Percentiles rank a stretch among this genome's conserved stretches.
These are phyloP conservation scores for Abscondita cerata DNA, from an alignment of 2,888 invertebrate species.

Conservation along the genomic window DNA sequence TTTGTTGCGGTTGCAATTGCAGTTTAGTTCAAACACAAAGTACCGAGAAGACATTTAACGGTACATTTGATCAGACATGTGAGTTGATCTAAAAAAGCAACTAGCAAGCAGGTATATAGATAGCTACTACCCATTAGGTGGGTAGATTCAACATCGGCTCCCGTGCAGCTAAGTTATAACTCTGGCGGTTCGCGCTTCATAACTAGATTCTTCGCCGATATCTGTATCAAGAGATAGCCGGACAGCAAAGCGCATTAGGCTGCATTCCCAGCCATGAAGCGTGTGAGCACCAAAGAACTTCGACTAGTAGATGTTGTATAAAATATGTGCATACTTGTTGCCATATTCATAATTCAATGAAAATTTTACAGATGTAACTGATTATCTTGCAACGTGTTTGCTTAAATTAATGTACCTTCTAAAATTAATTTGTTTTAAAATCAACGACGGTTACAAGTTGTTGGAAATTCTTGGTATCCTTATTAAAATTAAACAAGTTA, in stretches of 20 bases:
- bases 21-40: constrained; percentile 11
- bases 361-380: constrained; percentile 22
- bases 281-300: constrained; percentile 22
- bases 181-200: constrained; percentile 48
- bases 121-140: constrained; percentile 34
- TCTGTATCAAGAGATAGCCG: constrained; percentile 56
- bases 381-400: constrained; percentile 15
- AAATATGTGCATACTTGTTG: constrained; percentile 9
- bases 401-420: not conserved
- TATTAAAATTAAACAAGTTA: no score
- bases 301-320: constrained; percentile 20
- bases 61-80: constrained; percentile 23
- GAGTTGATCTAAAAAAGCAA: constrained; percentile 17
- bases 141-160: constrained; percentile 37
- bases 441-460: no score
- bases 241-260: constrained; percentile 57
- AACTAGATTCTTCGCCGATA: constrained; percentile 54
- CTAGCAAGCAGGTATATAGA: constrained; percentile 19
- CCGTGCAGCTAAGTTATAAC: constrained; percentile 46
- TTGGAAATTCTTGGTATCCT: no score
- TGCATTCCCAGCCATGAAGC: constrained; percentile 46
- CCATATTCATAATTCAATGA: constrained; percentile 21
- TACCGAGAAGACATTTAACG: constrained; percentile 17
- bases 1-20: not conserved
- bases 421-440: not conserved